Percentiles rank a stretch among this genome's conserved stretches.
Evolutionary conservation across 2,888 invertebrate genomes (phyloP).

Genomic region (Steinernema scapterisci): DNA sequence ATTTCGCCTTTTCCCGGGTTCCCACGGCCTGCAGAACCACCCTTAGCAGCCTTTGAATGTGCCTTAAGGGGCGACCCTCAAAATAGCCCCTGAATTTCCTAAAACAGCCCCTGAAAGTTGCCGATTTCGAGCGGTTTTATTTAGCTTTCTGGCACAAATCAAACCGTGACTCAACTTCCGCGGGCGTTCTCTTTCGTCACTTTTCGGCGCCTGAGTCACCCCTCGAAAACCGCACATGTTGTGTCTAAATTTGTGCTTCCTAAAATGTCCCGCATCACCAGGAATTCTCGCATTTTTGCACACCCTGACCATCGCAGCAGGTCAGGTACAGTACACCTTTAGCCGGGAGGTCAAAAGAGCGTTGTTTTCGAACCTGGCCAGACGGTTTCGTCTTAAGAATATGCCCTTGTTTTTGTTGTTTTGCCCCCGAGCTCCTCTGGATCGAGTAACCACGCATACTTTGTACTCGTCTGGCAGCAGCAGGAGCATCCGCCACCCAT

Average conservation of each 20-base stretch:
- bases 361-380: not conserved
- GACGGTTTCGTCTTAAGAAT: no score
- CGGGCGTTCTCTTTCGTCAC: slow-evolving; percentile 15
- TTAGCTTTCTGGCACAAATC: not conserved
- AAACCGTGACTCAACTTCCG: slow-evolving; percentile 21
- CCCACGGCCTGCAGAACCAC: no score
- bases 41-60: not conserved
- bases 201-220: not conserved
- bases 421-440: not conserved
- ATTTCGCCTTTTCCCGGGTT: not conserved
- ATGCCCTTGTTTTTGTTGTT: not conserved
- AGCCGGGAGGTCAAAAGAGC: not conserved
- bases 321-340: no score
- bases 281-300: no score
- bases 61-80: not conserved
- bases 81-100: not conserved
- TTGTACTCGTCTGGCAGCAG: slow-evolving; percentile 7
- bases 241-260: not conserved
- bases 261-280: not conserved
- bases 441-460: not conserved
- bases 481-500: not conserved
- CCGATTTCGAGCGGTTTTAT: no score
- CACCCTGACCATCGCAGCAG: no score
- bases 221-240: not conserved
- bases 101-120: no score